phyloP scores from a whole-genome alignment of 2,113 vertebrate genomes.

The Ornithorhynchus anatinus region DNA sequence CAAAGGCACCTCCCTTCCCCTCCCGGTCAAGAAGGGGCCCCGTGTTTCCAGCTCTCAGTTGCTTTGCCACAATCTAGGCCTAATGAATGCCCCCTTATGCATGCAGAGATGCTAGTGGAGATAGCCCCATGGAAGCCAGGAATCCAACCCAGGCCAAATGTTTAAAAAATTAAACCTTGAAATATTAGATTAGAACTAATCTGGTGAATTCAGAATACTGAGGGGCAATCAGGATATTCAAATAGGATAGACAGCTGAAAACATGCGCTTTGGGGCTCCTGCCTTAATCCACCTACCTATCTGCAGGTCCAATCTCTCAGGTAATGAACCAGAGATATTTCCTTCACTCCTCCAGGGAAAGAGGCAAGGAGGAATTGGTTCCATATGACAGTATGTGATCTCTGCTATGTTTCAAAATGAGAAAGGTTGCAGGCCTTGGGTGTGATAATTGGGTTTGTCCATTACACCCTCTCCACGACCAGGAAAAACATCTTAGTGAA shows the following conservation, averaged over 20 bases:
- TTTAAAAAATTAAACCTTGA: slow-evolving; percentile 46
- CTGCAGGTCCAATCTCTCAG: slow-evolving; percentile 33
- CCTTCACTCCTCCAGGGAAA: slow-evolving; percentile 25
- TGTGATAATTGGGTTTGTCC: slow-evolving; percentile 15
- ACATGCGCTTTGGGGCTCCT: slow-evolving; percentile 15
- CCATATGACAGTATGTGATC: slow-evolving; percentile 39
- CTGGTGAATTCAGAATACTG: slow-evolving; percentile 33
- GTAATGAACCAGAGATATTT: slow-evolving; percentile 42
- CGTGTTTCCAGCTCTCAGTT: neutral
- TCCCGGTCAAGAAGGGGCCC: neutral
- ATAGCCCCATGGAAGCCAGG: slow-evolving; percentile 7
- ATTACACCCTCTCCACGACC: neutral
- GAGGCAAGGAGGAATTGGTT: slow-evolving; percentile 34
- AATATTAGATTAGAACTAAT: slow-evolving; percentile 51
- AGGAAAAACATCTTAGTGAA: neutral
- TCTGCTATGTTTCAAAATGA: slow-evolving; percentile 17
- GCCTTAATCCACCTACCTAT: slow-evolving; percentile 19
- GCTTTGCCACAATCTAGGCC: neutral
- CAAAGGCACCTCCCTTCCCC: neutral
- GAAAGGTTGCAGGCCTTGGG: slow-evolving; percentile 2
- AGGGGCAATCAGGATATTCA: slow-evolving; percentile 21
- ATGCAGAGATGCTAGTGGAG: slow-evolving; percentile 26
- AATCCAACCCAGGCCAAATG: slow-evolving; percentile 7
- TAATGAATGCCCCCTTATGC: slow-evolving; percentile 8
- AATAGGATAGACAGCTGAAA: slow-evolving; percentile 39